Evolutionary conservation across 2,113 vertebrate species (phyloP).

Genomic region (Pan troglodytes): NHGRI_mPanTro3-v2.1_pri NC_072409.2:111987501-111988000

Average conservation of each 20-base stretch:
- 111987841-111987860: background rate
- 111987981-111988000: background rate
- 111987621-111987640: background rate
- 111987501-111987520: background rate
- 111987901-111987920: background rate
- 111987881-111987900: background rate
- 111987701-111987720: background rate
- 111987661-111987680: background rate
- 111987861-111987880: background rate
- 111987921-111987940: background rate
- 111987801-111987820: background rate
- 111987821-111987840: background rate
- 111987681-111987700: background rate
- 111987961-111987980: background rate
- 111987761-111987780: background rate
- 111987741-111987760: background rate
- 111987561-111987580: background rate
- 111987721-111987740: background rate
- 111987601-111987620: background rate
- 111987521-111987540: background rate
- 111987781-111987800: background rate
- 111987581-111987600: no score
- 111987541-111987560: background rate
- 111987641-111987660: background rate
- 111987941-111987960: background rate